Conservation (phyloP, 2,113 vertebrate species). For the Alligator mississippiensis region DNA sequence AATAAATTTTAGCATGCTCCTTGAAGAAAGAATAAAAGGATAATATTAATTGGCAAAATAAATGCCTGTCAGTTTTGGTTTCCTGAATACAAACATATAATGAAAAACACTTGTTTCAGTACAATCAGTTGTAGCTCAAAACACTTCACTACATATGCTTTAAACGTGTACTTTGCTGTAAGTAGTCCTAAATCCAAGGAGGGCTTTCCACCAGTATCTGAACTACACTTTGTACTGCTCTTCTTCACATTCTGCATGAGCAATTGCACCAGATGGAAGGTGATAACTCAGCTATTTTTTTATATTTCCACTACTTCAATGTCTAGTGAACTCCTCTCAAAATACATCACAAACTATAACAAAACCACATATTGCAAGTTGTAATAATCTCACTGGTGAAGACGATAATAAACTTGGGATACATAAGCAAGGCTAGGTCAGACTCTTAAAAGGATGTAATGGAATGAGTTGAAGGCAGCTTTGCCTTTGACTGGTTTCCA, state of each 20-base stretch:
- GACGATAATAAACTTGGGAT: neutral
- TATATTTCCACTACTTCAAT: neutral
- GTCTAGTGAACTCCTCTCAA: neutral
- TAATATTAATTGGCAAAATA: neutral
- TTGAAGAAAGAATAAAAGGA: neutral
- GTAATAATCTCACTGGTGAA: rapidly evolving
- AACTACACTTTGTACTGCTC: neutral
- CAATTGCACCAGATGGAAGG: neutral
- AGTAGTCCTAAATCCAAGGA: neutral
- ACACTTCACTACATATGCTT: rapidly evolving
- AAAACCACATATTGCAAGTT: neutral
- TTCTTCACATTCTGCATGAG: rapidly evolving
- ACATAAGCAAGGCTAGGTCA: neutral
- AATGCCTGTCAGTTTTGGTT: neutral
- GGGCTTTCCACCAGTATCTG: neutral
- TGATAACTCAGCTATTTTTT: neutral
- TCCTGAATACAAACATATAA: neutral
- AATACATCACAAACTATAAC: neutral
- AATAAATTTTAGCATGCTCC: neutral
- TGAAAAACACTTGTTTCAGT: neutral
- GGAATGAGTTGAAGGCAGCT: neutral
- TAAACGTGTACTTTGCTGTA: rapidly evolving
- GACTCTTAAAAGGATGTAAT: rapidly evolving
- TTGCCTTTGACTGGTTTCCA: neutral
- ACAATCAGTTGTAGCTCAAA: neutral